Conservation (phyloP, 2,888 invertebrate species). For the Drosophila meridiana region DNA sequence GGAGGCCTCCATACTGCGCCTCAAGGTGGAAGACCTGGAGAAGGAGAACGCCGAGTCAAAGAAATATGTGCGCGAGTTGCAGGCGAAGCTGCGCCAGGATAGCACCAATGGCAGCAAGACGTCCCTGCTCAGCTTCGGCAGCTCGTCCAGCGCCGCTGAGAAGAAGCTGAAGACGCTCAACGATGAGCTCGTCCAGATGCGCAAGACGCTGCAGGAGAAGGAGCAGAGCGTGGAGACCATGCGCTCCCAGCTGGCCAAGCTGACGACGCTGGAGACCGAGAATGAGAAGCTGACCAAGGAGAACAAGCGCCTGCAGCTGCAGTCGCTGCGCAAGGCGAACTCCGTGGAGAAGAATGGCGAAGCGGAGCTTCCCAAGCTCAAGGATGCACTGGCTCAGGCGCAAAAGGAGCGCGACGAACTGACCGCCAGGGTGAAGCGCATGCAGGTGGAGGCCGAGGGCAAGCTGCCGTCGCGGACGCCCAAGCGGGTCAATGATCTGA, state of each 20-base stretch:
- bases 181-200: constrained; percentile 90
- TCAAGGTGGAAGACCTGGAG: constrained; percentile 94
- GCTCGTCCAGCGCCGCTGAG: constrained; percentile 70
- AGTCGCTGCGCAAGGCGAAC: constrained; percentile 85
- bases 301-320: constrained; percentile 89
- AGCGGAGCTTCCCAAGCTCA: constrained; percentile 86
- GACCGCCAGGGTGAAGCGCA: constrained; percentile 88
- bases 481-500: constrained; percentile 89
- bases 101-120: constrained; percentile 55
- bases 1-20: constrained; percentile 92
- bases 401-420: constrained; percentile 89
- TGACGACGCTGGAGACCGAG: constrained; percentile 89
- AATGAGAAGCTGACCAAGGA: constrained; percentile 91
- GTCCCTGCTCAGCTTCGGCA: constrained; percentile 58
- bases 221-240: constrained; percentile 92
- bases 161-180: constrained; percentile 87
- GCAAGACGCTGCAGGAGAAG: constrained; percentile 92
- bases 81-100: constrained; percentile 87
- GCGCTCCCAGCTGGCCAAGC: constrained; percentile 89
- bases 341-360: constrained; percentile 83
- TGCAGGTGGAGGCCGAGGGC: constrained; percentile 88
- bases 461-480: constrained; percentile 89
- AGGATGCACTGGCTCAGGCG: constrained; percentile 86
- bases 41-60: constrained; percentile 90
- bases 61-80: constrained; percentile 91